Evolutionary conservation across 2,113 vertebrate genomes (phyloP), one percentile per base, ranked within the genome.

Genomic region (Silurus asotus): DNA sequence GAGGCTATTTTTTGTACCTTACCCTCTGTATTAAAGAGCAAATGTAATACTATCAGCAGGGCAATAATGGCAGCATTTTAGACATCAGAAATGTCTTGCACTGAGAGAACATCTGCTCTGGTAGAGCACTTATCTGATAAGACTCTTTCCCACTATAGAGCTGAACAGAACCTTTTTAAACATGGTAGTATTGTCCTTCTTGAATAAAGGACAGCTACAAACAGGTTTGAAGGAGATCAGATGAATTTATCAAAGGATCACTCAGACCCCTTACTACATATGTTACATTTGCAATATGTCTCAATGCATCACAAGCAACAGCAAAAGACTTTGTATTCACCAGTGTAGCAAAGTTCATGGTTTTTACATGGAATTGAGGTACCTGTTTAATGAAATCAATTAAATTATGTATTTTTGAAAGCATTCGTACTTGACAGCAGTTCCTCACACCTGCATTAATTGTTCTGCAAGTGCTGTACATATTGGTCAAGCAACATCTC

Each of bases 1-100:
- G 4, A 15, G 70, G 45, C 45, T 51, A n/a, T 82, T 84, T 61
- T 84, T 64, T 55, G 59, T 70, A 86, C 89, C 72, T 87, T 51
- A 78, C 25, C 51, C 64, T 58, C 51, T 70, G 49, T 65, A 55
- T 53, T 48, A 23, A 14, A 70, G 28, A 28, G 28, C 25, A 70
- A 8, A 15, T 45, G 37, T 81, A 70, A 78, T 6, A 81, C 75
- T 58, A 17, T 82, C 70, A 69, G 25, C 19, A 17, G 53, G 69
- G 23, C 3, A 51, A 23, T 51, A 23, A 6, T 23, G 23, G 48
- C 9, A 74, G 8, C 9, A 51, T 74, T 74, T 49, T 48, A 23
- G 9, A 51, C 1, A 49, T 23, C 8, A 23, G 45, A 74, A 74
- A 49, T 74, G 20, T n/a, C 48, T 76, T 74, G 70, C 49, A 8